Evolutionary conservation across 2,888 invertebrate genomes (phyloP).

Genomic region (Leptinotarsa rubiginosa): DNA sequence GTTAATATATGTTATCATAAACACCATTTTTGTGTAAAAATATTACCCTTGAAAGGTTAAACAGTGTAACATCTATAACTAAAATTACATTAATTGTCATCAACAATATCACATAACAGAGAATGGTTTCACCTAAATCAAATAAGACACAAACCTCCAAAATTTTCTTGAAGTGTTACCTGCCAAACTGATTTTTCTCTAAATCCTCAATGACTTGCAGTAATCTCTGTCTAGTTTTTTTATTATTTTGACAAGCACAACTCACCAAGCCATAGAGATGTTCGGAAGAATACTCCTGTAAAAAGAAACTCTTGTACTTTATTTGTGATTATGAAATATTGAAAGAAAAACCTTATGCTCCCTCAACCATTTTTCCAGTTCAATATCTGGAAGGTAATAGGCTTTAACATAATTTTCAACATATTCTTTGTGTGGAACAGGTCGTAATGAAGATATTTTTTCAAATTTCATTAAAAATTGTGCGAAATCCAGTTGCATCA

Average conservation of each 20-base stretch:
- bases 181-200: slow-evolving; percentile 55
- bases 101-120: slow-evolving; percentile 48
- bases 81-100: slow-evolving; percentile 29
- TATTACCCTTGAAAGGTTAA: background rate
- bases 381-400: slow-evolving; percentile 90
- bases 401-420: slow-evolving; percentile 97
- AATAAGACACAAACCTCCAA: background rate
- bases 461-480: slow-evolving; percentile 93
- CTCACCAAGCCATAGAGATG: slow-evolving; percentile 87
- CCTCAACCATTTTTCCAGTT: slow-evolving; percentile 89
- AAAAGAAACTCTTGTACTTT: slow-evolving; percentile 11
- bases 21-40: slow-evolving; percentile 7
- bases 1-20: background rate
- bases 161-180: slow-evolving; percentile 44
- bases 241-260: slow-evolving; percentile 89
- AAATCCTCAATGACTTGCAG: slow-evolving; percentile 76
- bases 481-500: slow-evolving; percentile 98
- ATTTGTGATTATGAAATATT: background rate
- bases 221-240: slow-evolving; percentile 85
- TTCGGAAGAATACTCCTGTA: slow-evolving; percentile 87
- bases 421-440: slow-evolving; percentile 88
- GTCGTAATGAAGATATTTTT: slow-evolving; percentile 84
- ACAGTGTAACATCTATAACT: background rate
- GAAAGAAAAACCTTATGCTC: slow-evolving; percentile 74
- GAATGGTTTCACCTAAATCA: slow-evolving; percentile 24